Percentiles rank a stretch among this genome's conserved stretches.
phyloP scores from a whole-genome alignment of 2,888 invertebrate species.

The Leptopilina drosophilae region DNA sequence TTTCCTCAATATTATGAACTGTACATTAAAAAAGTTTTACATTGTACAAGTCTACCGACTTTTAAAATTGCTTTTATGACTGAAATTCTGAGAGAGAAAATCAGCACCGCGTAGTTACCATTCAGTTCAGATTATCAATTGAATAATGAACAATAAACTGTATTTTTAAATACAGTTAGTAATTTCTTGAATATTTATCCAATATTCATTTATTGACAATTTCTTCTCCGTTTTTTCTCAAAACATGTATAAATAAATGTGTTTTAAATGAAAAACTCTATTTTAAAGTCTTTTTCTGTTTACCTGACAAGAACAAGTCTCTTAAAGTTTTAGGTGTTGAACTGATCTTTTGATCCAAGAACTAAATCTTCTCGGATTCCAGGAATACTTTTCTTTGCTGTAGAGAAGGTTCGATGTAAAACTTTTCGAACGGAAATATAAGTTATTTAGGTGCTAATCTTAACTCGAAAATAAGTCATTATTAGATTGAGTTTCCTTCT shows the following conservation, averaged over 20 bases:
- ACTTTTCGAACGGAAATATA: slow-evolving; percentile 46
- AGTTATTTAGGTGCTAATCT: slow-evolving; percentile 41
- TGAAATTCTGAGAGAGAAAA: neutral
- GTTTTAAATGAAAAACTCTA: neutral
- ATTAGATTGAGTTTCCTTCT: neutral
- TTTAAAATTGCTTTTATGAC: neutral
- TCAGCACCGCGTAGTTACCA: no score
- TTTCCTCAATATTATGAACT: slow-evolving; percentile 9
- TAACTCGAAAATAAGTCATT: neutral
- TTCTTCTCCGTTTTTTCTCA: neutral
- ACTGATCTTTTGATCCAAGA: slow-evolving; percentile 23
- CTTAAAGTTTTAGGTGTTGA: slow-evolving; percentile 7
- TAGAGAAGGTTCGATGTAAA: slow-evolving; percentile 41
- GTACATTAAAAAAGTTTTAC: neutral
- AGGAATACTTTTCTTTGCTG: slow-evolving; percentile 24
- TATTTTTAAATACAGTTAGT: no score
- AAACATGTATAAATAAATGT: neutral
- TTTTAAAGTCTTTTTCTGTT: slow-evolving; percentile 33
- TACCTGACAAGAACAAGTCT: slow-evolving; percentile 17
- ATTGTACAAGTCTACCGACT: no score
- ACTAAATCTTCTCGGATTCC: slow-evolving; percentile 36
- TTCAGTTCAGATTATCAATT: no score
- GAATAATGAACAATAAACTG: no score
- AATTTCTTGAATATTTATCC: no score
- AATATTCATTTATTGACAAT: no score